Evolutionary conservation across 2,888 invertebrate genomes (phyloP).

Genomic region (Schrankia costaestrigalis): DNA sequence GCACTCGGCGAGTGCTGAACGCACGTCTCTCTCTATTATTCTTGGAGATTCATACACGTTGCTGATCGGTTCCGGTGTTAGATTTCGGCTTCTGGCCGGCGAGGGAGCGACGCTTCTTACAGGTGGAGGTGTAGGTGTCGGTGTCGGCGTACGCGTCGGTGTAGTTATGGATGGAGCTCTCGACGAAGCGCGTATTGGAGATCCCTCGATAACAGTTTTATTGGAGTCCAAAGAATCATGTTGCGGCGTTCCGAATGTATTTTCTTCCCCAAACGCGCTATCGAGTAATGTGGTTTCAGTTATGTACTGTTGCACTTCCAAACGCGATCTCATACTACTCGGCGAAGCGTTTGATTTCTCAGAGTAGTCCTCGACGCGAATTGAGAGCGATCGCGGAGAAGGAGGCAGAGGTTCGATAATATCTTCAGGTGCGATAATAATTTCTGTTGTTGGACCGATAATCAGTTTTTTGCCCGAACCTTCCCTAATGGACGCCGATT

Average conservation of each 20-base stretch:
- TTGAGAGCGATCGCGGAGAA: slow-evolving; percentile 58
- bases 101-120: slow-evolving; percentile 39
- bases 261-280: background rate
- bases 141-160: slow-evolving; percentile 2
- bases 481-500: slow-evolving; percentile 13
- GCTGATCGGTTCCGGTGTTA: slow-evolving; percentile 46
- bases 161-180: slow-evolving; percentile 17
- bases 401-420: slow-evolving; percentile 18
- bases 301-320: slow-evolving; percentile 11
- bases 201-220: slow-evolving; percentile 20
- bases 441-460: slow-evolving; percentile 7
- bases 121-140: slow-evolving; percentile 30
- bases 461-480: slow-evolving; percentile 5
- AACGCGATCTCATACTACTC: slow-evolving; percentile 15
- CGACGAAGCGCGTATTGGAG: slow-evolving; percentile 7
- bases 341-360: slow-evolving; percentile 52
- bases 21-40: slow-evolving; percentile 54
- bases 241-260: background rate
- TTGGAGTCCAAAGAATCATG: slow-evolving; percentile 23
- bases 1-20: slow-evolving; percentile 64
- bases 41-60: slow-evolving; percentile 35
- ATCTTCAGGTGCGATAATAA: slow-evolving; percentile 6
- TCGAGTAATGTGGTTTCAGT: slow-evolving; percentile 4
- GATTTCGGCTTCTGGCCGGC: slow-evolving; percentile 43
- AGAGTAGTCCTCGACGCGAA: slow-evolving; percentile 60